Conservation (phyloP, 1,140 invertebrate species). For the Drosophila mojavensis region DNA sequence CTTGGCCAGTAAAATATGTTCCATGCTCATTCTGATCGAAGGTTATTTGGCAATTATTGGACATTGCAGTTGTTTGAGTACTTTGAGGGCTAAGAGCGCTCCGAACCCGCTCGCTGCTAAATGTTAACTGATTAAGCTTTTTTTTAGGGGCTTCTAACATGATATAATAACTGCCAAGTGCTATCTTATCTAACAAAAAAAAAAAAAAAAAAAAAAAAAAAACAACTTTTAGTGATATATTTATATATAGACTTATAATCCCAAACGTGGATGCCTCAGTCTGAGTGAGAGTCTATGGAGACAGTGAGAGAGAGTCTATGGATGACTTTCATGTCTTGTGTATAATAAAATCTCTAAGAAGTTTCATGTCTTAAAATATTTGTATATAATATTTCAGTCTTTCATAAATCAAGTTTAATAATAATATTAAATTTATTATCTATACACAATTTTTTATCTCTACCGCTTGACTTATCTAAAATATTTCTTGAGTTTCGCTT, state of each 20-base stretch:
- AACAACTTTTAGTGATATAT: not conserved
- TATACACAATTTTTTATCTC: not conserved
- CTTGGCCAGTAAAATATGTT: slow-evolving; percentile 86
- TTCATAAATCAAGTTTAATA: too few relatives aligned
- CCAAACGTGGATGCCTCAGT: slow-evolving; percentile 13
- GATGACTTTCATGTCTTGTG: not conserved
- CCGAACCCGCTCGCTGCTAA: slow-evolving; percentile 53
- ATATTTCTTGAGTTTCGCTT: slow-evolving; percentile 28
- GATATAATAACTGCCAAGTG: slow-evolving; percentile 16
- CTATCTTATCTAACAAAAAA: slow-evolving; percentile 38
- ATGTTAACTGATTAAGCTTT: slow-evolving; percentile 46
- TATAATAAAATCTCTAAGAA: not conserved
- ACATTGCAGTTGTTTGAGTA: slow-evolving; percentile 42
- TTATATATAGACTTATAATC: slow-evolving; percentile 24
- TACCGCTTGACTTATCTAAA: not conserved
- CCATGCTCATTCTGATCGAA: slow-evolving; percentile 85
- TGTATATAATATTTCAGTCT: too few relatives aligned
- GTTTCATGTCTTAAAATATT: too few relatives aligned
- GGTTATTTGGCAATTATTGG: slow-evolving; percentile 84
- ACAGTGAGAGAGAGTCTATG: not conserved
- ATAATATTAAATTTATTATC: not conserved
- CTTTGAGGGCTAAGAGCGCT: not conserved
- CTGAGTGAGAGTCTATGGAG: too few relatives aligned
- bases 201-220: not conserved
- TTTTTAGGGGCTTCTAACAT: slow-evolving; percentile 10